Evolutionary conservation across 2,113 vertebrate genomes (phyloP), one percentile per base, ranked within the genome.

Genomic region (Carettochelys insculpta): DNA sequence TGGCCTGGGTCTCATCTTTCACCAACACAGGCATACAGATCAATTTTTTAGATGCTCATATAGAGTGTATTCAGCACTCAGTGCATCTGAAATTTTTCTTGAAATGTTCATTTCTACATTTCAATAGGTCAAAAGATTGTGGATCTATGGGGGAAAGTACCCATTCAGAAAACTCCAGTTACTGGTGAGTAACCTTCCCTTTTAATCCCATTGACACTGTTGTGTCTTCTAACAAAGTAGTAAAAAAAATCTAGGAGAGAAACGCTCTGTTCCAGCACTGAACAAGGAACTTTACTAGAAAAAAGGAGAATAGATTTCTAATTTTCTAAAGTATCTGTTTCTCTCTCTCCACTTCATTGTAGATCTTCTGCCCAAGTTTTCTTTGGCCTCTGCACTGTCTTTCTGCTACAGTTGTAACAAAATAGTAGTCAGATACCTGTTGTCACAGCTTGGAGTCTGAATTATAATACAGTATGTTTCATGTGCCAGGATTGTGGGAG

Each of bases 21-120:
- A 78, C 58, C 25, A 87, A 17, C 61, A 43, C 11, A 83, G 47
- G 10, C 50, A 58, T 89, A 78, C 76, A 90, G 56, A n/a, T 90
- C 51, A 14, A 75, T 90, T 78, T 90, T 3, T 53, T 92, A 24
- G 0, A 68, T 68, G 52, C 71, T 65, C 65, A 75, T 48, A 50
- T 47, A 58, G 52, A 73, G 53, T 61, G 41, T 51, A 77, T 38
- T 76, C 41, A 61, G 25, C 79, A 82, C 34, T 86, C 54, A 25
- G 53, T 48, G n/a, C 78, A 38, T 56, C 58, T 61, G 48, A 48
- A 53, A 34, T 81, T 90, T 52, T n/a, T 77, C 83, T 56, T 82
- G 78, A 90, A 85, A 90, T 90, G 53, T 82, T 90, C 80, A 90
- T 90, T 90, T 90, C 83, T 90, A 90, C 85, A 90, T 93, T 92